phyloP scores from a whole-genome alignment of 2,888 invertebrate species.

The Bugulina stolonifera region DNA sequence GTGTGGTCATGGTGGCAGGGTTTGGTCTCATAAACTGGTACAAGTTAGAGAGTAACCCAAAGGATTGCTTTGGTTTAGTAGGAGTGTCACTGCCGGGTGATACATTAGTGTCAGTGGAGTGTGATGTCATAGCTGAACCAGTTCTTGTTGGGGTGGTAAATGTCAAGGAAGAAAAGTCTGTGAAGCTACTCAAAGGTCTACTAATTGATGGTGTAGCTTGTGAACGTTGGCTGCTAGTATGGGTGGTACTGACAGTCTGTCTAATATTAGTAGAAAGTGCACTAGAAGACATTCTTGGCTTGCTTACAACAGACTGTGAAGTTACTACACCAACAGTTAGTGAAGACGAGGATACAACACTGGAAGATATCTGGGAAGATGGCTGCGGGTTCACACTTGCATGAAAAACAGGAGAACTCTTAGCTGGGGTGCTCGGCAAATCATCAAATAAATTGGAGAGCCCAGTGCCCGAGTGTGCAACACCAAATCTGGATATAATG shows the following conservation, averaged over 20 bases:
- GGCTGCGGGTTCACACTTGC: not conserved
- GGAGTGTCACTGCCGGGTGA: not conserved
- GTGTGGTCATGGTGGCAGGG: not conserved
- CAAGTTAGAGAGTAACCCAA: not conserved
- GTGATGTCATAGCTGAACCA: not conserved
- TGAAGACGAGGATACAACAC: not conserved
- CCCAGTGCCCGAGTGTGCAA: not conserved
- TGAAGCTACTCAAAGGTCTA: not conserved
- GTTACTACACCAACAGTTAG: not conserved
- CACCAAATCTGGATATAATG: conserved; percentile 7
- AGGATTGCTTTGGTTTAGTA: not conserved
- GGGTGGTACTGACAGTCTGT: not conserved
- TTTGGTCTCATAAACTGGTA: conserved; percentile 15
- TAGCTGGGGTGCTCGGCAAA: not conserved
- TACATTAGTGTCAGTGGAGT: not conserved
- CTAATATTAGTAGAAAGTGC: not conserved
- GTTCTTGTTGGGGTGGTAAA: not conserved
- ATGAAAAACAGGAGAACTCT: not conserved
- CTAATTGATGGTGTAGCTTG: not conserved
- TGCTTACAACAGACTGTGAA: not conserved
- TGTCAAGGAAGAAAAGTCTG: not conserved
- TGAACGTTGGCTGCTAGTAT: not conserved
- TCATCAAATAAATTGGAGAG: not conserved
- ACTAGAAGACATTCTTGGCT: not conserved
- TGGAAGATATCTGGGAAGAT: not conserved